Base-by-base conservation (phyloP, 2,113 vertebrate species). In the Pogonocichla stellata region DNA sequence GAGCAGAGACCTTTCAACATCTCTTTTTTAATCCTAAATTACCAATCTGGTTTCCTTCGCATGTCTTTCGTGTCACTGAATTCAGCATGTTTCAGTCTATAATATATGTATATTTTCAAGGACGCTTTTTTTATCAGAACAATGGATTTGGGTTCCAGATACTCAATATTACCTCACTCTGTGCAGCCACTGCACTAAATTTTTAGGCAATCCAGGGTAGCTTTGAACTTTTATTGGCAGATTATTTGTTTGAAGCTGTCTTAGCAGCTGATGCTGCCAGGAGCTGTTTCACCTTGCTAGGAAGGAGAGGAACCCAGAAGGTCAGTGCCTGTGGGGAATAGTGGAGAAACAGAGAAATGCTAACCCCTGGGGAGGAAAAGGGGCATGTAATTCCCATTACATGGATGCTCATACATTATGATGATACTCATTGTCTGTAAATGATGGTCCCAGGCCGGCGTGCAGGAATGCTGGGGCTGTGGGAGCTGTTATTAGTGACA, bases 331-430 rank as follows among this genome's bases (percentile, higher is more conserved):
- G 91, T 95, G 91, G 91, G 84, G 91, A 94, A 61, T 16, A 73
- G 89, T 31, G 58, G 84, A 50, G 70, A 71, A 92, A 64, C 57
- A 57, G 91, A 93, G 92, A 89, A 92, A 71, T 14, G 42, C 84
- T 79, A 48, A 79, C 66, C 88, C 87, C 78, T 72, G 93, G 89
- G 93, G 86, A 92, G 94, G 88, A 88, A 56, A 72, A 81, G 93
- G 94, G 87, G 80, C 86, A 79, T 85, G 85, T 91, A 77, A 91
- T 95, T 96, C 93, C 94, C 94, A 85, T 95, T 95, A 75, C 84
- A 80, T 82, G 93, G 91, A 57, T 79, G 75, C 93, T 94, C 90
- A 75, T 91, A 85, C 84, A 58, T 92, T 90, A 69, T 61, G 90
- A 82, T 93, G 82, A 80, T 95, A n/a, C 62, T 92, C 83, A 72